Percentiles rank a stretch among this genome's conserved stretches.
phyloP scores from a whole-genome alignment of 2,797 vertebrate genomes.

The Myoxocephalus aenaeus region DNA sequence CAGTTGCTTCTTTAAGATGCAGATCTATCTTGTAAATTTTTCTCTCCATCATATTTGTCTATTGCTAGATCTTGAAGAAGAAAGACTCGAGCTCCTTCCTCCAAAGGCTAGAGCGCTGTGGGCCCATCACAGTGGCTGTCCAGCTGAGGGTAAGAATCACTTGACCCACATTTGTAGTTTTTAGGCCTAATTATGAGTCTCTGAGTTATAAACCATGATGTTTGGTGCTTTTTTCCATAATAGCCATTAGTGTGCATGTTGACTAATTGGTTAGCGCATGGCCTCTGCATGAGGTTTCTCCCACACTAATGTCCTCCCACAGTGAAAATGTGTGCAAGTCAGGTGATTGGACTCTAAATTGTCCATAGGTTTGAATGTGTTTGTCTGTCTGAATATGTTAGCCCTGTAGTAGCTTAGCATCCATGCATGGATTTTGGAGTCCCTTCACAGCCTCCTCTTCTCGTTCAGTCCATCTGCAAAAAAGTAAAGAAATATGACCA shows the following conservation, averaged over 20 bases:
- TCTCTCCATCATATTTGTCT: slow-evolving; percentile 2
- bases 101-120: slow-evolving; percentile 88
- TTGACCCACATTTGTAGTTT: not conserved
- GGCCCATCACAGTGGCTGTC: slow-evolving; percentile 86
- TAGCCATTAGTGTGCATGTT: not conserved
- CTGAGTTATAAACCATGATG: not conserved
- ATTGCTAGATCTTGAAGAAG: slow-evolving; percentile 90
- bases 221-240: not conserved
- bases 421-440: not conserved
- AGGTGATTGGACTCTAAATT: not conserved
- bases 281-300: not conserved
- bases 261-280: not conserved
- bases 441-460: not conserved
- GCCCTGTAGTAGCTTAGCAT: not conserved
- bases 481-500: not conserved
- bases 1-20: not conserved
- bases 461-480: not conserved
- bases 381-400: not conserved
- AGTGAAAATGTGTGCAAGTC: not conserved
- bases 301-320: not conserved
- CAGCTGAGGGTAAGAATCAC: slow-evolving; percentile 89
- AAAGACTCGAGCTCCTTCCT: slow-evolving; percentile 91
- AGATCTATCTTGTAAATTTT: not conserved
- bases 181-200: not conserved
- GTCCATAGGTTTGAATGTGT: not conserved